Base-by-base conservation (phyloP, 2,113 vertebrate species). In the Oncorhynchus masou region DNA sequence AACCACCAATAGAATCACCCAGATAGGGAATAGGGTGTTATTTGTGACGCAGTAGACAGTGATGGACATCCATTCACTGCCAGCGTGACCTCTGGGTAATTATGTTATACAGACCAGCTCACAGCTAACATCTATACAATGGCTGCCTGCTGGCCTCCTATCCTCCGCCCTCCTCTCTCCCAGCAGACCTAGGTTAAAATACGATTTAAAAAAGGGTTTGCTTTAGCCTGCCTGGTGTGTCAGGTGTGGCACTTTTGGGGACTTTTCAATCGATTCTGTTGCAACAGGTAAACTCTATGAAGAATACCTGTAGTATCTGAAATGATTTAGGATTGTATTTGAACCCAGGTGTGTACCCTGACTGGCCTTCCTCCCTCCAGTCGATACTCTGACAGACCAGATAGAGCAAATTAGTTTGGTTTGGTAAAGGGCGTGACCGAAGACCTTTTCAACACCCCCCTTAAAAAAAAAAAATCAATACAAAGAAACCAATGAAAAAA, bases 331-430 rank as follows among this genome's bases (percentile, higher is more conserved):
- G 39, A 39, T 45, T 45, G 39, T 45, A 45, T 11, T 11, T 2
- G 39, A 9, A 11, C 9, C 8, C 39, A 45, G 8, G 39, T 45
- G 1, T 45, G 39, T 45, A 9, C n/a, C n/a, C n/a, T n/a, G n/a
- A n/a, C 39, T 3, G 39, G 39, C 9, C 95, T 93, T 92, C 95
- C 95, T 96, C 95, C 95, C 96, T 95, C 94, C 94, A 96, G 96
- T 96, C 96, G 93, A 97, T 98, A 96, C 92, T 95, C 96, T 94
- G 94, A 97, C 96, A 96, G 96, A 96, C 95, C 96, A 96, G 96
- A 98, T 97, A 94, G 95, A 96, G 96, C 95, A 98, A 97, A 98
- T 99, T 97, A 98, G 96, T 96, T 96, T 96, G 95, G 96, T 95
- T 95, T 94, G 94, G 95, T 95, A 94, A 94, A 95, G 96, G 96